phyloP scores from a whole-genome alignment of 2,113 vertebrate genomes.

The Bubo blakistoni region DNA sequence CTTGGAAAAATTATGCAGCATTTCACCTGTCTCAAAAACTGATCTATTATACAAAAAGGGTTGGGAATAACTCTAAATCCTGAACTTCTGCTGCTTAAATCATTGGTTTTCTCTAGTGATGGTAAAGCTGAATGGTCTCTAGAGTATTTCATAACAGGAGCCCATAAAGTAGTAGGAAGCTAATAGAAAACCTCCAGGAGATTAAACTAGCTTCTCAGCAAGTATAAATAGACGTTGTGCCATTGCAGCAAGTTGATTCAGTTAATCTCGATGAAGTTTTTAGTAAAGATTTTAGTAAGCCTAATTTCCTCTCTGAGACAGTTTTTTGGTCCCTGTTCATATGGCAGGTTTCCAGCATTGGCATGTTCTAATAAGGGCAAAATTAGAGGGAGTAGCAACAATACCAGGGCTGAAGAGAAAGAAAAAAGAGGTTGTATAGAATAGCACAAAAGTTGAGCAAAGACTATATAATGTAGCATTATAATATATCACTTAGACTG shows the following conservation, averaged over 20 bases:
- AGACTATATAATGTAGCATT: background rate
- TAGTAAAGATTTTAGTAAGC: background rate
- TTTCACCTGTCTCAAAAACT: background rate
- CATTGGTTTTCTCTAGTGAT: background rate
- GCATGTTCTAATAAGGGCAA: background rate
- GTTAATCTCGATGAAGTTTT: background rate
- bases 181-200: constrained; percentile 21
- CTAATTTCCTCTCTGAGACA: background rate
- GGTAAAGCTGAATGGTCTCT: background rate
- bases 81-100: background rate
- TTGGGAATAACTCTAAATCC: background rate
- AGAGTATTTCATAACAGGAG: background rate
- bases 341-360: background rate
- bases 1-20: background rate
- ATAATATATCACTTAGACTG: background rate
- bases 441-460: background rate
- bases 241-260: background rate
- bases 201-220: background rate
- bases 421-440: fast-evolving
- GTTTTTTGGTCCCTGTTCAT: background rate
- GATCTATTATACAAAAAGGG: background rate
- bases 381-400: background rate
- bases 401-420: background rate
- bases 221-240: background rate
- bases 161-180: background rate